Base-by-base conservation (phyloP, 2,888 invertebrate genomes). In the Xylophagus ater region DNA sequence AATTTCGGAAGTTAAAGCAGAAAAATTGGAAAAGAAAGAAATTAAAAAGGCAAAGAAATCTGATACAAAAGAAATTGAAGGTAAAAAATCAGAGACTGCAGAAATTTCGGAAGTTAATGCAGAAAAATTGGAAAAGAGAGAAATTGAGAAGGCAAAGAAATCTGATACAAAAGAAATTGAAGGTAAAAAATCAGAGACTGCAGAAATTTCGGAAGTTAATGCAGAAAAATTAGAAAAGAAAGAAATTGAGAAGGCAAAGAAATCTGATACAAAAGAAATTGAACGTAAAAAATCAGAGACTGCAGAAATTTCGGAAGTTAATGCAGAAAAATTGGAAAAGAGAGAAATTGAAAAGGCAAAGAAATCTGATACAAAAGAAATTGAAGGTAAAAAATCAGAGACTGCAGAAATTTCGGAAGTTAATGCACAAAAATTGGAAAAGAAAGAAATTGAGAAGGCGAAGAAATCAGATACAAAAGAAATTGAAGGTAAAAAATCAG, bases 51-150 rank as follows among this genome's bases (percentile, higher is more conserved):
- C n/a, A 12, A 19, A 33, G 33, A 20, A 19, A 15, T 10, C 34
- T 4, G 6, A 4, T 18, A 19, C 12, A 12, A 28, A 28, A 7
- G 44, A 42, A 46, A 54, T 49, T 25, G 58, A 59, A 50, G 41
- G 17, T 26, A 13, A 34, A 3, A 23, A 23, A 10, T 6, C 23
- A 14, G 17, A 12, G 9, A 15, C 7, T 12, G 24, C 14, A 21
- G 14, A 34, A 23, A n/a, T 14, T 21, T 14, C 21, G 9, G 14
- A 34, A 6, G 13, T 14, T 21, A 4, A 23, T 7, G 23, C 19
- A 25, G 39, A 42, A 37, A 15, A 37, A 28, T 23, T 33, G 19
- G 34, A 32, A 14, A 17, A 19, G 23, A 37, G 31, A n/a, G 18
- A 31, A 37, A 3, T 15, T 13, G 24, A 15, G 24, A 24, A 18